Evolutionary conservation across 2,113 vertebrate species (phyloP), one percentile per base, ranked within the genome.

Genomic region (Ondatra zibethicus): DNA sequence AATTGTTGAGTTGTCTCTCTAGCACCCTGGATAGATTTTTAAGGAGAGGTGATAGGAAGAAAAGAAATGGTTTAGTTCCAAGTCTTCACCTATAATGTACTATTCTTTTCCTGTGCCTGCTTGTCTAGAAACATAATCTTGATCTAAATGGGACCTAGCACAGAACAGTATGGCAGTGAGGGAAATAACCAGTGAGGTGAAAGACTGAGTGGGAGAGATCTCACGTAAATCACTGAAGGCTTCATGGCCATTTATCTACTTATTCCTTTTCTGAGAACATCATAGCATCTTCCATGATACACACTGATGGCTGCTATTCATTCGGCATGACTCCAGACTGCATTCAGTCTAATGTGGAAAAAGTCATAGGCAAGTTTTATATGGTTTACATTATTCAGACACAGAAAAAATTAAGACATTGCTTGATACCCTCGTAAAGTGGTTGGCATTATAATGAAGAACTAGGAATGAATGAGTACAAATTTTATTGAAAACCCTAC

Each of bases 111-210:
- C 58, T 76, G 10, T 45, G 11, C 76, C 85, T 96, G 17, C 58
- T 96, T 17, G 63, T 95, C 39, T 95, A 75, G 29, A 92, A 95
- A 47, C 92, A 81, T 55, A 52, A 31, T 94, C 78, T 86, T 72
- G 92, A 77, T 61, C 68, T 90, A 90, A 39, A 12, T 78, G 33
- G 50, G 33, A 93, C 73, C 75, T 29, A 96, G 66, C 95, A 68
- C n/a, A 93, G 55, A 95, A 7, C 2, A 77, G 8, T 5, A 89
- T 77, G 13, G 19, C 63, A 93, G 72, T 93, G 36, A 89, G 55
- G 84, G 95, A 91, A 11, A 5, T 72, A 78, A 73, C 45, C 86
- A 11, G n/a, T 86, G 66, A 76, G 8, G 47, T 45, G 50, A 87
- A 88, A 63, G 8, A n/a, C n/a, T n/a, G n/a, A n/a, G n/a, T n/a